Conservation (phyloP, 1,140 invertebrate genomes). For the Steinernema feltiae region DNA sequence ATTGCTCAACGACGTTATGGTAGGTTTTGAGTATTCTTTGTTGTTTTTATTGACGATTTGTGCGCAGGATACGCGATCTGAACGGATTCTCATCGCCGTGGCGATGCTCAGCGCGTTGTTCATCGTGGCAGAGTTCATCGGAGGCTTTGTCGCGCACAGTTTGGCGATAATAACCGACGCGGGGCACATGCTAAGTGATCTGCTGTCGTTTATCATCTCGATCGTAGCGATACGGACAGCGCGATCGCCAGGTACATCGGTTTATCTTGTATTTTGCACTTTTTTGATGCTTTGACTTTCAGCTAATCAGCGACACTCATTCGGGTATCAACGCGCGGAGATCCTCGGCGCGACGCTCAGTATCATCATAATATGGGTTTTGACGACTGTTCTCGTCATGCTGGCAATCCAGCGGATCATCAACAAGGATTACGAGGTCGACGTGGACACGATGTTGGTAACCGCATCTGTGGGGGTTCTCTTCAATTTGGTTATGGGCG, state of each 20-base stretch:
- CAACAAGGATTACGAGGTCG: constrained; percentile 73
- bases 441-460: constrained; percentile 83
- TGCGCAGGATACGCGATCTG: constrained; percentile 58
- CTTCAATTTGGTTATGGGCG: constrained; percentile 74
- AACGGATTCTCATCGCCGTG: constrained; percentile 46
- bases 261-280: no score
- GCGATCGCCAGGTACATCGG: constrained; percentile 61
- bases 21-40: neutral
- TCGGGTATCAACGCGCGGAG: constrained; percentile 78
- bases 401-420: constrained; percentile 80
- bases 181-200: constrained; percentile 87
- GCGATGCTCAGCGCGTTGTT: constrained; percentile 48
- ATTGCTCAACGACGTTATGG: neutral
- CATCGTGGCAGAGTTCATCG: constrained; percentile 47
- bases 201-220: constrained; percentile 93
- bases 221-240: constrained; percentile 85
- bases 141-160: constrained; percentile 55
- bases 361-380: constrained; percentile 56
- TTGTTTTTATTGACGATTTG: neutral
- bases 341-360: constrained; percentile 55
- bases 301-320: constrained; percentile 62
- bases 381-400: constrained; percentile 88
- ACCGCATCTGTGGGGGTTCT: constrained; percentile 80
- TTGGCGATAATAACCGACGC: constrained; percentile 93
- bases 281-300: neutral